Base-by-base conservation (phyloP, 2,888 invertebrate species). In the Microctonus aethiopoides region DNA sequence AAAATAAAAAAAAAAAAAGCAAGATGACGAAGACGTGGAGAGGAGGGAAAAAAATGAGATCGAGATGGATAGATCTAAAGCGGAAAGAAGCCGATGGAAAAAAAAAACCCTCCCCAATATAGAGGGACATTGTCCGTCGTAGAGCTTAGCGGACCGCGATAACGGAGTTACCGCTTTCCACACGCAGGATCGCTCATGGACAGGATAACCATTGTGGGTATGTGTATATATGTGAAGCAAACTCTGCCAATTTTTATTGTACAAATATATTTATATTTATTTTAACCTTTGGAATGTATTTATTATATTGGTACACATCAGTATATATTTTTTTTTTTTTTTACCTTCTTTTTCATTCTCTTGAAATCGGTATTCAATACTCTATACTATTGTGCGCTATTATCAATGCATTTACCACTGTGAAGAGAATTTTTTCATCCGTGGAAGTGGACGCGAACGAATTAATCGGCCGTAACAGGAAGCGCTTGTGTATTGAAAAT, bases 81-180 rank as follows among this genome's bases (percentile, higher is more conserved):
- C 51, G 20, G 29, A 46, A n/a, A 64, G 32, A 41, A 36, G 60
- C 51, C 60, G 24, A 67, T 34, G 67, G 67, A 59, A 41, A 52
- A 26, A 46, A 46, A 46, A 46, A 46, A 16, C n/a, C 16, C n/a
- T 46, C 46, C 46, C 46, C 46, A 20, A n/a, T 16, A 41, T 29
- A 62, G 32, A 65, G 76, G 78, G 77, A 81, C 78, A 83, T 83
- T 83, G 84, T 79, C 82, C 78, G 76, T 75, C 2, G 74, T 77
- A 61, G 32, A 36, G 83, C 78, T 82, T 80, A 81, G 76, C 77
- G 78, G 78, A 83, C 80, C 85, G 83, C 79, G 84, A 86, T 86
- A 85, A 86, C 85, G 73, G 83, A 84, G 80, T 86, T 85, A 85
- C 78, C 77, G 78, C 75, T 74, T 63, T 72, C 72, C 61, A 51